phyloP scores from a whole-genome alignment of 2,888 invertebrate genomes.

The Aporophyla nigra region DNA sequence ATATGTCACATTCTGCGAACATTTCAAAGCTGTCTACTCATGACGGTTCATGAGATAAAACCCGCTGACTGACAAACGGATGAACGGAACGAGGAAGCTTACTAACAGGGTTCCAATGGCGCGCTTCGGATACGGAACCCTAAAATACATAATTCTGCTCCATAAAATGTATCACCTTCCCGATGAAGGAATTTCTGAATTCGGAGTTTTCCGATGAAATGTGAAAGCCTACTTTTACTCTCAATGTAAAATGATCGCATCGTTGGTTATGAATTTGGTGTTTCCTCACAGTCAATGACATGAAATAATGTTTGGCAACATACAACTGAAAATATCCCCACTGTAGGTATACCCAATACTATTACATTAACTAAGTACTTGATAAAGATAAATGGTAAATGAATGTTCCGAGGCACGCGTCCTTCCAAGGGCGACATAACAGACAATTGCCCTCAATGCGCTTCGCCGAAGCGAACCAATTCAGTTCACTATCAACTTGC shows the following conservation, averaged over 20 bases:
- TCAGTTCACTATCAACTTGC: slow-evolving; percentile 77
- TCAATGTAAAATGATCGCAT: neutral
- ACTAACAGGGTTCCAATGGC: too few relatives aligned
- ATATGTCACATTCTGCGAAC: too few relatives aligned
- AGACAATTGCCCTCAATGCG: slow-evolving; percentile 82
- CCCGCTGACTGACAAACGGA: too few relatives aligned
- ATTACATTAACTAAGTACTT: slow-evolving; percentile 13
- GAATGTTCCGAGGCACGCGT: slow-evolving; percentile 70
- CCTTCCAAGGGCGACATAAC: slow-evolving; percentile 83
- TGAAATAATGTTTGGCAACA: neutral
- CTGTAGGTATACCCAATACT: neutral
- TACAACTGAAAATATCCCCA: neutral
- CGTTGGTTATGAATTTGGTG: neutral
- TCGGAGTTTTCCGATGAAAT: neutral
- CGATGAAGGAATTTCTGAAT: too few relatives aligned
- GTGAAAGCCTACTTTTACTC: neutral
- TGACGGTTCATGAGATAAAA: too few relatives aligned
- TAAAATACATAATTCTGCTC: neutral
- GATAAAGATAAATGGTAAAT: slow-evolving; percentile 63
- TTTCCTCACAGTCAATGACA: neutral
- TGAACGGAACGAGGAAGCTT: too few relatives aligned
- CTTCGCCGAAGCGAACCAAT: slow-evolving; percentile 84
- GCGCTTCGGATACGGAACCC: too few relatives aligned
- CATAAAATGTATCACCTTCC: neutral
- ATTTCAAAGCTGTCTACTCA: too few relatives aligned